Evolutionary conservation across 2,888 invertebrate genomes (phyloP).

Genomic region (Chironomus riparius): DNA sequence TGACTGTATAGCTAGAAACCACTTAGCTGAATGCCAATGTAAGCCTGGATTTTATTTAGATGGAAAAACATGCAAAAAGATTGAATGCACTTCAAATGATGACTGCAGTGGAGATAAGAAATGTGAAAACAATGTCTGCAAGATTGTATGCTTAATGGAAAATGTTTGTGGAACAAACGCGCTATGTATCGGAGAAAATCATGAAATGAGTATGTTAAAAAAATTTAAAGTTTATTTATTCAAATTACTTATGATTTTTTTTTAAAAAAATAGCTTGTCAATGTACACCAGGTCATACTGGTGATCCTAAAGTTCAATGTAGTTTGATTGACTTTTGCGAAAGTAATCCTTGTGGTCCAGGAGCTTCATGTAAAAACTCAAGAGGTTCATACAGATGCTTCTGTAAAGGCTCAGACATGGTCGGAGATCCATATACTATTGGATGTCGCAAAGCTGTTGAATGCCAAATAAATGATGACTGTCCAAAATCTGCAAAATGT

Average conservation of each 20-base stretch:
- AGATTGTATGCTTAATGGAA: constrained; percentile 73
- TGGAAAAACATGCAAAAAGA: constrained; percentile 66
- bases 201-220: constrained; percentile 47
- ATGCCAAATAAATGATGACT: constrained; percentile 68
- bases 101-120: constrained; percentile 76
- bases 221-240: constrained; percentile 32
- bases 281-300: constrained; percentile 82
- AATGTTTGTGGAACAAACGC: constrained; percentile 80
- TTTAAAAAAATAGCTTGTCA: constrained; percentile 47
- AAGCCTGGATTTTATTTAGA: constrained; percentile 72
- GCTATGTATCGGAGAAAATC: constrained; percentile 74
- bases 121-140: constrained; percentile 74
- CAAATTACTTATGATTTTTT: constrained; percentile 32
- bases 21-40: constrained; percentile 68
- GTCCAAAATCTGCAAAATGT: constrained; percentile 72
- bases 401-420: constrained; percentile 61
- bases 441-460: constrained; percentile 76
- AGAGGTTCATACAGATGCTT: constrained; percentile 70
- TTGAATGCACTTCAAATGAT: constrained; percentile 61
- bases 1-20: constrained; percentile 62
- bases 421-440: constrained; percentile 77
- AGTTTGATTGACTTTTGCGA: constrained; percentile 68
- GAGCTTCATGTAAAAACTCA: constrained; percentile 69
- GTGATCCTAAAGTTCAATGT: constrained; percentile 65
- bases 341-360: constrained; percentile 68